Conservation (phyloP, 1,140 invertebrate genomes). For the Bombus superbus region DNA sequence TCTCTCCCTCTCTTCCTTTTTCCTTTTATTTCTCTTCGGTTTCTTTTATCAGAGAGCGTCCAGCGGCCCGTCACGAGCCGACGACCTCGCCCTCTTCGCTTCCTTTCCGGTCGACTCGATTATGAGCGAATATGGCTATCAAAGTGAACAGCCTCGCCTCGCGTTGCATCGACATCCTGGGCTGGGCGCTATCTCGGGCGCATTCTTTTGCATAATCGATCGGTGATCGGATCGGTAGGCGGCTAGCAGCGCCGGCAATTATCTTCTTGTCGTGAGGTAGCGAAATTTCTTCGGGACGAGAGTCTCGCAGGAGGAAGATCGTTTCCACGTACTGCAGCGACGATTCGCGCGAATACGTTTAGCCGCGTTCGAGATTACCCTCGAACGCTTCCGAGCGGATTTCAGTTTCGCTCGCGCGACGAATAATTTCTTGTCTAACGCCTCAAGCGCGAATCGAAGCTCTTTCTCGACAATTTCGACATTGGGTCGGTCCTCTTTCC, state of each 20-base stretch:
- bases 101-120: slow-evolving; percentile 64
- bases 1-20: not conserved
- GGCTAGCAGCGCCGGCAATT: slow-evolving; percentile 15
- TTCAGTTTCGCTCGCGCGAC: too few species aligned
- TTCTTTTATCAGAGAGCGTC: slow-evolving; percentile 70
- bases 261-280: slow-evolving; percentile 21
- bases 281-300: slow-evolving; percentile 8
- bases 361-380: not conserved
- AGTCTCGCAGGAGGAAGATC: not conserved
- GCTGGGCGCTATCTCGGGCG: not conserved
- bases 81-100: slow-evolving; percentile 56
- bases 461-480: too few species aligned
- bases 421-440: too few species aligned
- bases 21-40: not conserved
- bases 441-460: too few species aligned
- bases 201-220: slow-evolving; percentile 30
- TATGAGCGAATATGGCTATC: slow-evolving; percentile 68
- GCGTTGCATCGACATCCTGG: not conserved
- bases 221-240: slow-evolving; percentile 5
- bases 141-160: slow-evolving; percentile 30
- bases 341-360: not conserved
- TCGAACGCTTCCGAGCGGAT: not conserved
- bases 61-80: slow-evolving; percentile 73
- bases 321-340: not conserved
- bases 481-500: too few species aligned